Evolutionary conservation across 2,797 vertebrate genomes (phyloP).

Genomic region (Saxicola maurus): DNA sequence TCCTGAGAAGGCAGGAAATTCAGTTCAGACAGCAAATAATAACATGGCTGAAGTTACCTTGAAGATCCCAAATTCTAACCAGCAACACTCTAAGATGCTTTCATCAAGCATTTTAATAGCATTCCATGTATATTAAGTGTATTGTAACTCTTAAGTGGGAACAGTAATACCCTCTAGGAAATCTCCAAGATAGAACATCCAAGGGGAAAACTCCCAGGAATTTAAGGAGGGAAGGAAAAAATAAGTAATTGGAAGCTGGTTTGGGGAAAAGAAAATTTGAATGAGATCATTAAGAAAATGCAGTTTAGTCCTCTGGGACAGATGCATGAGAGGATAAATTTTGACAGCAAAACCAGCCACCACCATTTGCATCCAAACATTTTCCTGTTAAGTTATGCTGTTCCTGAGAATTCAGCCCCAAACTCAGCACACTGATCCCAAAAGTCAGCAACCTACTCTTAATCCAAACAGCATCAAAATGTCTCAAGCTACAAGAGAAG

Average conservation of each 20-base stretch:
- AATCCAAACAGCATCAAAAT: neutral
- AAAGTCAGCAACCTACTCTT: neutral
- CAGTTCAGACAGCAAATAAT: constrained; percentile 8
- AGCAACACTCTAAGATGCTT: neutral
- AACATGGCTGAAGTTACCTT: neutral
- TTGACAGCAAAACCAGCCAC: neutral
- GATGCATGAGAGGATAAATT: neutral
- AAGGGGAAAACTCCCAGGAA: neutral
- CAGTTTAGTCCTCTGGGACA: neutral
- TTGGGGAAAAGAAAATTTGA: neutral
- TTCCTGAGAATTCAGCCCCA: neutral
- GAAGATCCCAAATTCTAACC: neutral
- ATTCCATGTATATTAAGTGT: neutral
- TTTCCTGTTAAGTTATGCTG: neutral
- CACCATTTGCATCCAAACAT: neutral
- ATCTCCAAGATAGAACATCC: neutral
- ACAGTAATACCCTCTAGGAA: neutral
- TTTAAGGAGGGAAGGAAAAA: neutral
- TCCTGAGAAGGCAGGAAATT: constrained; percentile 11
- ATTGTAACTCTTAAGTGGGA: neutral
- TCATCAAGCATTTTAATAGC: neutral
- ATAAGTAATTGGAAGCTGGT: neutral
- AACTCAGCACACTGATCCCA: neutral
- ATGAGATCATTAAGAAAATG: neutral
- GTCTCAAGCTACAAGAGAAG: neutral